phyloP scores from a whole-genome alignment of 2,888 invertebrate species.

The Tanypteryx hageni region DNA sequence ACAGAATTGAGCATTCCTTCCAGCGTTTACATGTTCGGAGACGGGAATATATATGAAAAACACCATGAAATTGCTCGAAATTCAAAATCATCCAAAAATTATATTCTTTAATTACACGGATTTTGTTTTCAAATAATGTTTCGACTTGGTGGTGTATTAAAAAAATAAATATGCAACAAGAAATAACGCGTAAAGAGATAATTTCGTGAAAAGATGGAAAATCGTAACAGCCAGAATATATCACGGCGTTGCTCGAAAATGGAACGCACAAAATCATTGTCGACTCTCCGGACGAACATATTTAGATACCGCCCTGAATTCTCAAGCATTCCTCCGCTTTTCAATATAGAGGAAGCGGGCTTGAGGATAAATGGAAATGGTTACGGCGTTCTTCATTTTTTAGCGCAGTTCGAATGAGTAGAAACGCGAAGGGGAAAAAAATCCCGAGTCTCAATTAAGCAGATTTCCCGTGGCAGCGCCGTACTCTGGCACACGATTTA shows the following conservation, averaged over 20 bases:
- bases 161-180: no score
- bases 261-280: neutral
- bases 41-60: no score
- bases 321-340: neutral
- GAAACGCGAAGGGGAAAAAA: neutral
- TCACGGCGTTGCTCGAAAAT: no score
- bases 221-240: no score
- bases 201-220: no score
- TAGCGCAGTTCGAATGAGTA: neutral
- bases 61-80: no score
- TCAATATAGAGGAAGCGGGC: neutral
- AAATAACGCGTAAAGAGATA: no score
- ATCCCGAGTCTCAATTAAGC: neutral
- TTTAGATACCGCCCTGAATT: neutral
- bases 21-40: neutral
- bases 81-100: no score
- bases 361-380: constrained; percentile 1
- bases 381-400: neutral
- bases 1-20: no score
- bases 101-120: no score
- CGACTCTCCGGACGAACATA: neutral
- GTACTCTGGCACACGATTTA: neutral
- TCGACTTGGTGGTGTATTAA: no score
- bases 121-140: no score
- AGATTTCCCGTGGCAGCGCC: neutral